These are phyloP conservation scores for Tachysurus vachellii DNA, from an alignment of 2,113 vertebrate genomes.

Conservation along the genomic window DNA sequence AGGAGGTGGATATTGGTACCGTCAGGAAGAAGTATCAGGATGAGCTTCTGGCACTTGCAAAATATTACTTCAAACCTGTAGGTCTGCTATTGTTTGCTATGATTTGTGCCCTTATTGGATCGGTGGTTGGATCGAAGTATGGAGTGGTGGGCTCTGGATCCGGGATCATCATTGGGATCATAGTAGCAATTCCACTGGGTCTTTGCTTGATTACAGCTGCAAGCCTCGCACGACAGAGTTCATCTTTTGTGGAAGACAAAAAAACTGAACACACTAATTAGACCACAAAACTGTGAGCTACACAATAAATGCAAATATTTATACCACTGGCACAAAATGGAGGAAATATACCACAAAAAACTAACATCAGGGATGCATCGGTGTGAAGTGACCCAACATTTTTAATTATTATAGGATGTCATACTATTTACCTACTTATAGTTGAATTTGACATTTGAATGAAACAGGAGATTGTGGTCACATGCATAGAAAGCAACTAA, in stretches of 20 bases:
- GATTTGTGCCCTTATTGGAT: constrained; percentile 36
- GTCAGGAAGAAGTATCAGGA: constrained; percentile 9
- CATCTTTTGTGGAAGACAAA: background rate
- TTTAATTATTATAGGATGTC: too few relatives aligned
- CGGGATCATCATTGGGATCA: constrained; percentile 10
- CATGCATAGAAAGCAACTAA: too few relatives aligned
- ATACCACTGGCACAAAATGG: background rate
- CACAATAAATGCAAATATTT: background rate
- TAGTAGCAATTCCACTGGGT: constrained; percentile 4
- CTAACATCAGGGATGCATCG: too few relatives aligned
- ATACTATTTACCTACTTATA: too few relatives aligned
- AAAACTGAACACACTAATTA: background rate
- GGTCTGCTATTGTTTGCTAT: constrained; percentile 16
- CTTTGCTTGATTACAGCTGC: constrained; percentile 9
- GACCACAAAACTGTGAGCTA: background rate
- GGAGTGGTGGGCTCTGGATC: background rate
- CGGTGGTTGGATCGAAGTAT: constrained; percentile 39
- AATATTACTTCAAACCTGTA: constrained; percentile 13
- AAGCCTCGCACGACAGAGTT: background rate
- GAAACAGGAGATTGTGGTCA: too few relatives aligned
- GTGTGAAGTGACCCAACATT: too few relatives aligned
- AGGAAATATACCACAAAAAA: background rate
- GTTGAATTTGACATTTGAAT: too few relatives aligned
- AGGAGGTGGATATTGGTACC: background rate
- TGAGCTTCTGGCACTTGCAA: background rate